A percentile compares a stretch with the other conserved stretches of the same genome.
Conservation (phyloP, 2,113 vertebrate species). For the Toxostoma redivivum region DNA sequence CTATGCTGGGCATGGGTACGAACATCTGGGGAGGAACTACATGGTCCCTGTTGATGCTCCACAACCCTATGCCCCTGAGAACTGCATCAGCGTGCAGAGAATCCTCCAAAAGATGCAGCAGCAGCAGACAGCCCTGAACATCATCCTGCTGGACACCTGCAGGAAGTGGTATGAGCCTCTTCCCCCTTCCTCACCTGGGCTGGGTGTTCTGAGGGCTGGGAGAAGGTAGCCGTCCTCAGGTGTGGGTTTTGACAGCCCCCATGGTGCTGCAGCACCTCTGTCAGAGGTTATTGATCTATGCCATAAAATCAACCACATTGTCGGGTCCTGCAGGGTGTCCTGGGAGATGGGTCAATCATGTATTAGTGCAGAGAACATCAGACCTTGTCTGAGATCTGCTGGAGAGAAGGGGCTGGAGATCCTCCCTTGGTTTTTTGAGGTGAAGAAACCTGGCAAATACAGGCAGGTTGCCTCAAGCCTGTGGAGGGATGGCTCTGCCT, state of each 20-base stretch:
- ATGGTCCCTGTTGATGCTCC: constrained; percentile 85
- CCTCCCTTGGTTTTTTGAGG: not conserved
- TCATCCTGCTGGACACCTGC: constrained; percentile 85
- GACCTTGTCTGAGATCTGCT: not conserved
- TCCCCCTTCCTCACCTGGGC: not conserved
- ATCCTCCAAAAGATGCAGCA: constrained; percentile 84
- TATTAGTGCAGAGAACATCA: not conserved
- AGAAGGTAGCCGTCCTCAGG: not conserved
- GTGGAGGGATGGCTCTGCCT: not conserved
- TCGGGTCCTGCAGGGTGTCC: not conserved
- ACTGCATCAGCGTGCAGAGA: constrained; percentile 86
- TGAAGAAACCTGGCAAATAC: not conserved
- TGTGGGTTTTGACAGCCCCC: not conserved
- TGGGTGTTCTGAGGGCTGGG: rapidly evolving
- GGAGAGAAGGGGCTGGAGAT: not conserved
- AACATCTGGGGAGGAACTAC: constrained; percentile 83
- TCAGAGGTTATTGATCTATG: not conserved
- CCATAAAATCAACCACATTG: not conserved
- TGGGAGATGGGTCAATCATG: rapidly evolving
- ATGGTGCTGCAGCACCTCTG: not conserved
- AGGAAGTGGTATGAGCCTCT: constrained; percentile 66
- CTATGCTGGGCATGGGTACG: constrained; percentile 87
- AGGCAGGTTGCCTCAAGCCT: not conserved
- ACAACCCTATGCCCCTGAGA: constrained; percentile 77
- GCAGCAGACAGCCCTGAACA: constrained; percentile 75